Evolutionary conservation across 2,888 invertebrate species (phyloP), one percentile per base, ranked within the genome.

Genomic region (Drosophila ezoana): DNA sequence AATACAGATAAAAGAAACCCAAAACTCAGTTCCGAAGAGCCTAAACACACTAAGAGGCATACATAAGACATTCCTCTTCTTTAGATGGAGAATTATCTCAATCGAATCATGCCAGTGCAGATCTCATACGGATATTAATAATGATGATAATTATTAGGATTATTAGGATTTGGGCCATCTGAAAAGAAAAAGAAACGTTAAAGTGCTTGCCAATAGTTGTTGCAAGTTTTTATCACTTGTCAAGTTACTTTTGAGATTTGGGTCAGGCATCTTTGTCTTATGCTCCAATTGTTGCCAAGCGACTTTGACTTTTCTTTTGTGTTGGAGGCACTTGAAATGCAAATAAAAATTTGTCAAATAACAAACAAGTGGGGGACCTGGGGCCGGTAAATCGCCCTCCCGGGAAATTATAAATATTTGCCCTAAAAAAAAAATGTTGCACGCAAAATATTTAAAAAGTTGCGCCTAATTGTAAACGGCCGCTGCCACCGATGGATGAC

Each of bases 381-480:
- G 38, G 23, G 71, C 49, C 65, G 74, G 76, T 77, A 65, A 84
- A 86, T 87, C 60, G 54, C 66, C 57, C 85, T 87, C 85, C 11
- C 81, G 85, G 85, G 85, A 86, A 86, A 86, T 86, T 85, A 86
- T 74, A 75, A 68, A 68, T 76, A 79, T 81, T 84, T 79, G 54
- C 51, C 16, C 41, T 14, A 53, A 58, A 65, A 47, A 18, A 18
- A 18, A 18, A 57, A 32, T 18, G 60, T 48, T 56, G 67, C 13
- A 54, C 9, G 35, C 14, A 65, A 79, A 60, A 69, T 65, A 66
- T 66, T 64, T 67, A 51, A 81, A 84, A 84, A 85, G 77, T 84
- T 87, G 77, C 72, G 77, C 79, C 85, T 86, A 87, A 86, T 87
- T 87, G 82, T 81, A 74, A 87, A 81, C 65, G 76, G 72, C 62